Conservation (phyloP, 2,113 vertebrate genomes). For the Caretta caretta region DNA sequence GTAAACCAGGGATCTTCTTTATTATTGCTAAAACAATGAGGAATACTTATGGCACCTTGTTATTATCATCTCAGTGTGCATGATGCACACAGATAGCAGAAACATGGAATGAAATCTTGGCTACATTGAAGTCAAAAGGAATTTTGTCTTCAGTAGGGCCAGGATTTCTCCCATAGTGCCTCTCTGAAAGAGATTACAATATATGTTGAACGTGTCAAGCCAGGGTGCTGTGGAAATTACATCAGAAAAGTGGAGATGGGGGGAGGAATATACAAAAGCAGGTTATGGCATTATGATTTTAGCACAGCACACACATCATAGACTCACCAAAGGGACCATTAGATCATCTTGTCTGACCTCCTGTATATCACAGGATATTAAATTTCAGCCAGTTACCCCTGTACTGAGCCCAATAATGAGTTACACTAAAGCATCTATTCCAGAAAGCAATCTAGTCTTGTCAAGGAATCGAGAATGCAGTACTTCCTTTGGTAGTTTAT, state of each 20-base stretch:
- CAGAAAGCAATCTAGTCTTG: background rate
- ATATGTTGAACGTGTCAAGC: background rate
- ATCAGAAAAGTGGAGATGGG: background rate
- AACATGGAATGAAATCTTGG: background rate
- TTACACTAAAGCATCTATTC: background rate
- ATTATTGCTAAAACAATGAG: background rate
- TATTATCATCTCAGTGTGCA: background rate
- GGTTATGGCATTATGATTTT: background rate
- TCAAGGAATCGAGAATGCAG: background rate
- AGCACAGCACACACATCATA: background rate
- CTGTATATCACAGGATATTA: background rate
- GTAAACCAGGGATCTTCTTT: background rate
- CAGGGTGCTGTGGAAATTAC: background rate
- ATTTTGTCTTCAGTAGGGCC: background rate
- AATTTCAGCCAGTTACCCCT: background rate
- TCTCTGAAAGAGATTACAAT: background rate
- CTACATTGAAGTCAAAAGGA: background rate
- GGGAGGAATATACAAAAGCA: background rate
- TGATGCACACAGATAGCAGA: background rate
- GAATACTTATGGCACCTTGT: too few relatives aligned
- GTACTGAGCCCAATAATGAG: background rate
- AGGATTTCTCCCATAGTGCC: background rate
- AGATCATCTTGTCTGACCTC: background rate
- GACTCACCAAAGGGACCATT: background rate
- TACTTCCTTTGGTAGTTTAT: background rate